Conservation (phyloP, 2,888 invertebrate genomes). For the Diaphora mendica region DNA sequence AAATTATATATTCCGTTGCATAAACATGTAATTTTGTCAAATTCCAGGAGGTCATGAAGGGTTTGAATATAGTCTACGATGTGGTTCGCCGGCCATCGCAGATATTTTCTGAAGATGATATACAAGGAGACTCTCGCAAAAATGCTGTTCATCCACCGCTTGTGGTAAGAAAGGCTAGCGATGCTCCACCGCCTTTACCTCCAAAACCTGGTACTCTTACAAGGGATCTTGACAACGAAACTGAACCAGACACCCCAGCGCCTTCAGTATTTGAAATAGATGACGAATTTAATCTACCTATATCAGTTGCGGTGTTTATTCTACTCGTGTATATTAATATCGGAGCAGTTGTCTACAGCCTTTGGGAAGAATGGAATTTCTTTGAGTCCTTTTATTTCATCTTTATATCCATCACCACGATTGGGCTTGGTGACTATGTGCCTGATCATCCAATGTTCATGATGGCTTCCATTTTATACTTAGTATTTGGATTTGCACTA, state of each 20-base stretch:
- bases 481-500: constrained; percentile 97
- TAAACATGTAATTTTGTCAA: constrained; percentile 13
- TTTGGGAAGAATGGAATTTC: constrained; percentile 95
- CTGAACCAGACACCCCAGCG: constrained; percentile 92
- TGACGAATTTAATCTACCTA: constrained; percentile 97
- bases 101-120: constrained; percentile 86
- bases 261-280: constrained; percentile 93
- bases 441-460: constrained; percentile 95
- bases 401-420: constrained; percentile 98
- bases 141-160: constrained; percentile 59
- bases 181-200: constrained; percentile 78
- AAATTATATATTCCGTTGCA: background rate
- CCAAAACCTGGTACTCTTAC: constrained; percentile 71
- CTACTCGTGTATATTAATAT: constrained; percentile 94
- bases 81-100: constrained; percentile 91
- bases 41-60: constrained; percentile 93
- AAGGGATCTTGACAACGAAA: constrained; percentile 72
- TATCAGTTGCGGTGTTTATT: constrained; percentile 94
- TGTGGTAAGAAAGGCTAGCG: constrained; percentile 70
- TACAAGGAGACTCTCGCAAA: constrained; percentile 52
- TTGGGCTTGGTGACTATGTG: constrained; percentile 97
- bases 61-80: constrained; percentile 93
- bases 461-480: constrained; percentile 96
- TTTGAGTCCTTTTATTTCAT: constrained; percentile 98
- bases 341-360: constrained; percentile 92